Evolutionary conservation across 2,113 vertebrate species (phyloP), one percentile per base, ranked within the genome.

Genomic region (Smithornis capensis): DNA sequence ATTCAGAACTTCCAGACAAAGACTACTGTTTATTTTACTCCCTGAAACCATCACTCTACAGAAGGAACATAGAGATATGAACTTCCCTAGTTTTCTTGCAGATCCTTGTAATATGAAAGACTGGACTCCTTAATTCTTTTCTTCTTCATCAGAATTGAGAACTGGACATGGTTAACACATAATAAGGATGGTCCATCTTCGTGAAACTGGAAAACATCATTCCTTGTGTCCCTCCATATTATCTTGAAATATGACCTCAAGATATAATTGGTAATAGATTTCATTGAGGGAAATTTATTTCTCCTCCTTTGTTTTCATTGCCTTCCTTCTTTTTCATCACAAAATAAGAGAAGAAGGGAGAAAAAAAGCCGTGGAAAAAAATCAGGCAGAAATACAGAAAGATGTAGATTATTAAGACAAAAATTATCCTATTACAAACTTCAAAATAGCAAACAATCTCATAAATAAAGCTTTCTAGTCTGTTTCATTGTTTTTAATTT

Each of bases 281-380:
- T 89, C 27, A 56, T 5, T 90, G 45, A 69, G 49, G 22, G 17
- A 64, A 79, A 80, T 69, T 18, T 88, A 59, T 90, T 90, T 59
- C 22, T 73, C 12, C 40, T 76, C 22, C 19, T 80, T 89, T 87
- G 27, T 85, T 93, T 79, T 68, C 19, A 75, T 69, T 89, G 57
- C 16, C 33, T 85, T 82, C 28, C 11, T 78, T 77, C 19, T 9
- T 77, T 76, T 80, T 81, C 42, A 19, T 44, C 23, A 31, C 31
- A 67, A 76, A 79, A 68, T 9, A 29, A 19, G 7, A 1, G 21
- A 74, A 33, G 14, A 4, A 10, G 3, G 2, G 2, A 1, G 1
- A 8, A 27, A 17, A 13, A n/a, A 31, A 47, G 5, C 16, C 6
- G 15, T 44, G 24, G 5, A 10, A 14, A 65, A 69, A 50, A 73